These are phyloP conservation scores for Caerostris extrusa DNA, from an alignment of 1,140 invertebrate genomes.

Conservation along the genomic window DNA sequence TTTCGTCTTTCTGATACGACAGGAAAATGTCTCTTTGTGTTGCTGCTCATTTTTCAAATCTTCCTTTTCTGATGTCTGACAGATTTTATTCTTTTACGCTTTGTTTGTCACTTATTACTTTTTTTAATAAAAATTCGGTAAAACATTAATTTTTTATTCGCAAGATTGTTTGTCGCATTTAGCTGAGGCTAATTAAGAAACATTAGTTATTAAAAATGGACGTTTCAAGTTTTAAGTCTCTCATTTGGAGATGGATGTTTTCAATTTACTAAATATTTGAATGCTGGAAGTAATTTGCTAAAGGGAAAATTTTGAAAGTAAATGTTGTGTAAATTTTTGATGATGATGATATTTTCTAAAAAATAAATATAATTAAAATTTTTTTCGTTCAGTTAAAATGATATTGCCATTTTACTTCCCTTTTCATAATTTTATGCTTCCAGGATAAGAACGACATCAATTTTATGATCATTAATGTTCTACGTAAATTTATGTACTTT, in stretches of 20 bases:
- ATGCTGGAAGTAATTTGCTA: background rate
- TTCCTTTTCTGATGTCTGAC: background rate
- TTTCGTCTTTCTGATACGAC: background rate
- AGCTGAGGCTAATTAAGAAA: background rate
- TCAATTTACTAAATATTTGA: background rate
- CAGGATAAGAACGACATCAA: too few species aligned
- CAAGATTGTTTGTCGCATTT: background rate
- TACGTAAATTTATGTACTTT: too few species aligned
- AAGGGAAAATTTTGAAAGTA: too few species aligned
- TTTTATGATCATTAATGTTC: too few species aligned
- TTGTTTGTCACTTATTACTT: background rate
- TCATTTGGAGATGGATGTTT: background rate
- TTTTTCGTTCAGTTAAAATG: too few species aligned
- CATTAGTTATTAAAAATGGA: background rate
- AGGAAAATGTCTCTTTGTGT: background rate
- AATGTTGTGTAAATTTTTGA: too few species aligned
- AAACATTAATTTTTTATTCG: background rate
- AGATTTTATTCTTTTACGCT: background rate
- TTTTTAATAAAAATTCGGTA: background rate
- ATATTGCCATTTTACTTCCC: too few species aligned
- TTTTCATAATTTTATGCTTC: too few species aligned
- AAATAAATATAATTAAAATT: too few species aligned
- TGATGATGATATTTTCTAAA: too few species aligned
- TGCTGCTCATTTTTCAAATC: constrained; percentile 50
- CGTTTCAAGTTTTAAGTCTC: background rate